phyloP scores from a whole-genome alignment of 2,888 invertebrate species.

The Lordiphosa andalusiaca region DNA sequence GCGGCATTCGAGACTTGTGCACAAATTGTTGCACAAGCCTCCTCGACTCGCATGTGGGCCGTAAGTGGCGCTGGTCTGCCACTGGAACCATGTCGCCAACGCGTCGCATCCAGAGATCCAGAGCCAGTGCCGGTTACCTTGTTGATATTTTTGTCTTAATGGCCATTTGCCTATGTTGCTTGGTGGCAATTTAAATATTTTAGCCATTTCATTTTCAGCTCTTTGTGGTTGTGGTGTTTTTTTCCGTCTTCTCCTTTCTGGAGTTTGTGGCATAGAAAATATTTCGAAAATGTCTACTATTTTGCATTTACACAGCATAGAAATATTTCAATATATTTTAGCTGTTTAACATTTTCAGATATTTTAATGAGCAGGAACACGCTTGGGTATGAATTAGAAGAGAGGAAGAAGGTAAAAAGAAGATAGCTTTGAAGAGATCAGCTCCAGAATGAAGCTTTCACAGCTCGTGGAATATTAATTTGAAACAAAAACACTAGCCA shows the following conservation, averaged over 20 bases:
- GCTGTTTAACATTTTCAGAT: slow-evolving; percentile 13
- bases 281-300: slow-evolving; percentile 53
- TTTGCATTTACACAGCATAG: slow-evolving; percentile 21
- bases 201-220: slow-evolving; percentile 60
- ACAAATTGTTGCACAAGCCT: slow-evolving; percentile 48
- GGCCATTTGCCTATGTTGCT: slow-evolving; percentile 60
- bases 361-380: slow-evolving; percentile 2
- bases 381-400: no score
- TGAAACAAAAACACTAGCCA: no score
- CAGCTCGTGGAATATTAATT: no score
- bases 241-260: neutral
- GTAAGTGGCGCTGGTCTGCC: slow-evolving; percentile 38
- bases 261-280: slow-evolving; percentile 27
- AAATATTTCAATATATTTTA: slow-evolving; percentile 16
- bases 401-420: no score
- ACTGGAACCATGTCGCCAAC: slow-evolving; percentile 41
- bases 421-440: no score
- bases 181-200: slow-evolving; percentile 71
- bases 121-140: slow-evolving; percentile 40
- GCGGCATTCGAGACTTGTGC: slow-evolving; percentile 36
- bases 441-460: no score
- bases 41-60: slow-evolving; percentile 45
- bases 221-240: slow-evolving; percentile 15
- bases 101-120: neutral
- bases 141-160: slow-evolving; percentile 65